Conservation (phyloP, 2,797 vertebrate species). For the Lepidocolaptes lacrymiger region DNA sequence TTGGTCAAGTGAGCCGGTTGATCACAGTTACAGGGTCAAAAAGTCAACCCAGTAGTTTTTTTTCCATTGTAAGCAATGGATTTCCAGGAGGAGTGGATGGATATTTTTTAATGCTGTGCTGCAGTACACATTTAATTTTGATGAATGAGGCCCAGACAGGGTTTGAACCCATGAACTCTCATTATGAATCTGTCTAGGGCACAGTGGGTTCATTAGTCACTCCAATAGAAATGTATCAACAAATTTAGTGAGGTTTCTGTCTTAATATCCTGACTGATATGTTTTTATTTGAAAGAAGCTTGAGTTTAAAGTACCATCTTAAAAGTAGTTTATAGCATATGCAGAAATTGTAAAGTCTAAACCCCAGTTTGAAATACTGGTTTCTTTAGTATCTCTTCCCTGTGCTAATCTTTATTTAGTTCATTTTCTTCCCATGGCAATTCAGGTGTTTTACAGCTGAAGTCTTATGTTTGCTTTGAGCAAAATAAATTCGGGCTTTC, state of each 20-base stretch:
- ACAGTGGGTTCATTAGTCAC: conserved; percentile 70
- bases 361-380: rapidly evolving
- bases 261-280: conserved; percentile 31
- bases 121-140: conserved; percentile 67
- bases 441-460: not conserved
- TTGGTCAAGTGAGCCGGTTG: conserved; percentile 40
- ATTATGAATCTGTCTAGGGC: conserved; percentile 72
- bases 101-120: conserved; percentile 57
- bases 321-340: not conserved
- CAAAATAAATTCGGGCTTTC: not conserved
- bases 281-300: conserved; percentile 27
- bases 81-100: conserved; percentile 44
- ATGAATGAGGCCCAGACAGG: conserved; percentile 63
- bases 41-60: conserved; percentile 44
- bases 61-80: conserved; percentile 36
- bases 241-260: conserved; percentile 56
- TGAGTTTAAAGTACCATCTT: conserved; percentile 11
- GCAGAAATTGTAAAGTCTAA: not conserved
- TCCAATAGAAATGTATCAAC: conserved; percentile 62
- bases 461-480: not conserved
- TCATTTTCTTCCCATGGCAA: not conserved
- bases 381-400: not conserved
- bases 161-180: conserved; percentile 74
- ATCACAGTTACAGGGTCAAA: conserved; percentile 49
- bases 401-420: not conserved